Conservation (phyloP, 2,888 invertebrate genomes). For the Scotopteryx bipunctaria region DNA sequence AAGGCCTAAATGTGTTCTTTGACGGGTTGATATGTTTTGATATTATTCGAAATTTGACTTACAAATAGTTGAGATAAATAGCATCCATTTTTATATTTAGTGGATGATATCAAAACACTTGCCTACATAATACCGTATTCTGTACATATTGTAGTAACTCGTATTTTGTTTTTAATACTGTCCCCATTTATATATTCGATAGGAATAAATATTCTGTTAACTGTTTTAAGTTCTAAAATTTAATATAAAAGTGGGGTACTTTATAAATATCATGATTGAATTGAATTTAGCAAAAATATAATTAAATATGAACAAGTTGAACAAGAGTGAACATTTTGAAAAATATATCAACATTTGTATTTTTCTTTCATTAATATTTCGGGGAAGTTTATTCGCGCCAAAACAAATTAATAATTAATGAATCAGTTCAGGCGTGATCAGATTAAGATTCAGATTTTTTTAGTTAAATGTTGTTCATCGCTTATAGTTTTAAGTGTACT, state of each 20-base stretch:
- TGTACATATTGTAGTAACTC: conserved; percentile 5
- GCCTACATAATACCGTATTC: too few species aligned
- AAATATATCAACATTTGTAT: too few species aligned
- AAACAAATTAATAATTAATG: conserved; percentile 11
- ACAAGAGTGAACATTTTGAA: too few species aligned
- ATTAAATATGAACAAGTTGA: too few species aligned
- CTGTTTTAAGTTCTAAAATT: too few species aligned
- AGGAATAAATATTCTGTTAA: too few species aligned
- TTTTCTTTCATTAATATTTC: too few species aligned
- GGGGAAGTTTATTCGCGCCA: neutral
- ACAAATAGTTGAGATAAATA: neutral
- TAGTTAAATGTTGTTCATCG: conserved; percentile 16
- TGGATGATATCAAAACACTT: conserved; percentile 23
- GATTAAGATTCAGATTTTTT: conserved; percentile 1
- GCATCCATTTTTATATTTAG: conserved; percentile 7
- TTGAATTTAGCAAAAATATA: too few species aligned
- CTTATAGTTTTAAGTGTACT: conserved; percentile 43
- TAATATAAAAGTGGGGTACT: too few species aligned
- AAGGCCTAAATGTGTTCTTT: conserved; percentile 53
- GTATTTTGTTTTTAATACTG: conserved; percentile 18
- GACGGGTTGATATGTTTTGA: conserved; percentile 36
- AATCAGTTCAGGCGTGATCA: neutral
- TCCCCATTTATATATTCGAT: conserved; percentile 8
- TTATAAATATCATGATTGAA: too few species aligned
- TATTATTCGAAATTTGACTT: conserved; percentile 17